Evolutionary conservation across 2,113 vertebrate genomes (phyloP).

Genomic region (Myanophis thanlyinensis): DNA sequence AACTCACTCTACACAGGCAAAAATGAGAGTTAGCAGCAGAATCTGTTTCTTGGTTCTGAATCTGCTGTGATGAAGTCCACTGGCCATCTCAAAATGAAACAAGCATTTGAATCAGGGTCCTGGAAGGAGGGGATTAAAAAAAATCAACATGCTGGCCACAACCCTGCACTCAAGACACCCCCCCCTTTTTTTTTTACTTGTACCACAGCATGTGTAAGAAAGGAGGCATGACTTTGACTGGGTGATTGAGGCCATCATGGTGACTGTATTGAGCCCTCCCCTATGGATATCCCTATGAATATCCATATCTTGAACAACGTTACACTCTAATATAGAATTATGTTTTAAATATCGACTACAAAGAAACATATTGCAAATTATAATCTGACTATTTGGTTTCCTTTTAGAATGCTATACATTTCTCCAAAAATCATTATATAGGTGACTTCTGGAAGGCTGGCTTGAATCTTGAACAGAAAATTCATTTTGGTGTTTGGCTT

Average conservation of each 20-base stretch:
- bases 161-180: neutral
- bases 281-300: neutral
- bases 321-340: neutral
- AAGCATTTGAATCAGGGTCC: neutral
- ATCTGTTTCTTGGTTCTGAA: neutral
- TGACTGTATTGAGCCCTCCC: neutral
- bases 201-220: neutral
- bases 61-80: neutral
- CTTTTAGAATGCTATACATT: neutral
- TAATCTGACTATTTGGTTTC: neutral
- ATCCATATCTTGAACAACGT: neutral
- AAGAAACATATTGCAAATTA: neutral
- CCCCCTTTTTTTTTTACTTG: neutral
- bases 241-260: neutral
- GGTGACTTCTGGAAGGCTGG: neutral
- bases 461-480: neutral
- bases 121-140: neutral
- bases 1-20: neutral
- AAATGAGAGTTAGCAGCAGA: neutral
- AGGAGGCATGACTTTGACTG: neutral
- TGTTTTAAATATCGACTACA: neutral
- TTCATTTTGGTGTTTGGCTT: neutral
- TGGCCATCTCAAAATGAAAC: neutral
- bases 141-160: neutral
- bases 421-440: constrained; percentile 7